Base-by-base conservation (phyloP, 2,888 invertebrate genomes). In the Himalopsyche anomala region DNA sequence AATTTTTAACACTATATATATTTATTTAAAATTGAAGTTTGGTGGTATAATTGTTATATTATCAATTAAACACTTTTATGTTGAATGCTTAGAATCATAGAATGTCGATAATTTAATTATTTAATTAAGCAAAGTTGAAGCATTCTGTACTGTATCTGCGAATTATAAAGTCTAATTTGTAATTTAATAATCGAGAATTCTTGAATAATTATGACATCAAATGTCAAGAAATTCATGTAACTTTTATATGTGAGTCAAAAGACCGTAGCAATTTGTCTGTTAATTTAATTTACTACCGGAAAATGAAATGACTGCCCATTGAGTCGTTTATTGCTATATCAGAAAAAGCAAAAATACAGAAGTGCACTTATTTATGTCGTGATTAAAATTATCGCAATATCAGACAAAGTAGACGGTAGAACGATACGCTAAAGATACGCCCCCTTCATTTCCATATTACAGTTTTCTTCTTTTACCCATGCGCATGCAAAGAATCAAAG, bases 371-470 rank as follows among this genome's bases (percentile, higher is more conserved):
- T 56, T 56, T 56, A 62, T 54, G 84, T 80, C 80, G 84, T 55
- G 80, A 84, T 84, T 80, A 80, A 80, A 80, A 38, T 80, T 80
- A 84, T 84, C 84, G 80, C 84, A 36, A 54, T 54, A 84, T 84
- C 84, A 79, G 69, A 84, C 84, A 84, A 84, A 80, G 80, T 84
- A 51, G 84, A 51, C 79, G 42, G 84, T 40, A 36, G 79, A 84
- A 38, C 28, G 62, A 62, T 62, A 62, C 84, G 84, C 84, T 80
- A 45, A 51, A 19, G 84, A 79, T 17, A 69, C 69, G 42, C 42
- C 84, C 84, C 55, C 51, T 62, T 84, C 84, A 84, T 84, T 84
- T 84, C 80, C 84, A 84, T 84, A 84, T 51, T 74, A 79, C 84
- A 79, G 84, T 79, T 74, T 84, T 74, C 84, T 69, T 79, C 38